Base-by-base conservation (phyloP, 2,113 vertebrate genomes). In the Pangasianodon hypophthalmus region DNA sequence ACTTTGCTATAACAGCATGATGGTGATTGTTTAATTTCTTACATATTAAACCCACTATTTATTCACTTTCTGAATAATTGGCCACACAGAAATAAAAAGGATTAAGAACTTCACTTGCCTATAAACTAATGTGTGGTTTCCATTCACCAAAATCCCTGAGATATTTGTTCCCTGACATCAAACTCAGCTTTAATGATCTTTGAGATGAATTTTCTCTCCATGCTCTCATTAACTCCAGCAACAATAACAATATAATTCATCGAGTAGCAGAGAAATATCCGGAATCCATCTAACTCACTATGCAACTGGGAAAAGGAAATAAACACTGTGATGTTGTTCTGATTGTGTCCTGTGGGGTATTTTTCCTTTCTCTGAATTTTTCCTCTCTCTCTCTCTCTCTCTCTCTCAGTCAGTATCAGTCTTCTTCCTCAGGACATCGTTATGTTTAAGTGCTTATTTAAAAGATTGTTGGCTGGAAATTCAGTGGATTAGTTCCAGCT, bases 161-260 rank as follows among this genome's bases (percentile, higher is more conserved):
- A 67, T 50, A 48, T 69, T 69, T 50, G 10, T 90, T 84, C 87
- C 88, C 89, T 71, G 84, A 91, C 86, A 87, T 88, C 90, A 91
- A 91, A 75, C 90, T 87, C 71, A 85, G 90, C 86, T 52, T 71
- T 86, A 89, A 93, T 58, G 91, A 91, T 92, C 50, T 18, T 88
- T 44, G 24, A 85, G 62, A 29, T 62, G 32, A 52, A 80, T 86
- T 89, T 93, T 91, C 88, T 92, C 81, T 85, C 86, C 92, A 64
- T 67, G 92, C 52, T 79, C 52, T 95, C 93, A 96, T 95, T 94
- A 94, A 88, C 87, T 79, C 93, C 90, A 94, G 94, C 90, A 93
- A 91, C 92, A 94, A 93, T 58, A 46, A 88, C 83, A 88, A 88
- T 93, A 73, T 32, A 26, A 29, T 44, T 75, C 54, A 32, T 90